Evolutionary conservation across 1,140 invertebrate genomes (phyloP), one percentile per base, ranked within the genome.

Genomic region (Carposina sasakii): DNA sequence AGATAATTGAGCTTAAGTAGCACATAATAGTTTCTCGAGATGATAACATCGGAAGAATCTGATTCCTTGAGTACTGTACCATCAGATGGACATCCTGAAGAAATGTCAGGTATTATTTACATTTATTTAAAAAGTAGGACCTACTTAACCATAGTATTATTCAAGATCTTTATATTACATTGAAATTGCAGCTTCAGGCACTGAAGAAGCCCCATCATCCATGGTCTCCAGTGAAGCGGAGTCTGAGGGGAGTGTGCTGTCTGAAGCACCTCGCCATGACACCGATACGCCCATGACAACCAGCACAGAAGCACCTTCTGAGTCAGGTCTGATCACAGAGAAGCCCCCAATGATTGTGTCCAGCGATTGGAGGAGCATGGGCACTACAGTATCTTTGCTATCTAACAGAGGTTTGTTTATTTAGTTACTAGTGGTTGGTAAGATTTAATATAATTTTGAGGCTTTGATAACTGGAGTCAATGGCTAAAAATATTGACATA

Each of bases 161-260:
- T 13, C 5, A 13, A 15, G 9, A 22, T 8, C 10, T 15, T 6
- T 5, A 40, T 40, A 12, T 4, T 16, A 15, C 21, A 9, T 5
- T 17, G 6, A 19, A 17, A 8, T 10, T 17, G 21, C 5, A 17
- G 4, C 9, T 9, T 22, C 5, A 19, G 6, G 70, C 2, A 72
- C 67, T 21, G 78, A 82, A 40, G 78, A 82, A 36, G 69, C 75
- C 3, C 75, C 79, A 28, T 79, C 76, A 3, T 83, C 76, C 4
- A 81, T 83, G 75, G 79, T 79, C 15, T 81, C 79, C 0, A 83
- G 76, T 36, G 79, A 83, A 22, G 75, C 74, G 2, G 79, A 83
- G 41, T 83, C 79, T 0, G 79, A 83, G 16, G 79, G 74, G 24
- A 82, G 76, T 36, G 53, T 74, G 5, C 33, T 81, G 8, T 73